Base-by-base conservation (phyloP, 2,888 invertebrate species). In the Macaria notata region DNA sequence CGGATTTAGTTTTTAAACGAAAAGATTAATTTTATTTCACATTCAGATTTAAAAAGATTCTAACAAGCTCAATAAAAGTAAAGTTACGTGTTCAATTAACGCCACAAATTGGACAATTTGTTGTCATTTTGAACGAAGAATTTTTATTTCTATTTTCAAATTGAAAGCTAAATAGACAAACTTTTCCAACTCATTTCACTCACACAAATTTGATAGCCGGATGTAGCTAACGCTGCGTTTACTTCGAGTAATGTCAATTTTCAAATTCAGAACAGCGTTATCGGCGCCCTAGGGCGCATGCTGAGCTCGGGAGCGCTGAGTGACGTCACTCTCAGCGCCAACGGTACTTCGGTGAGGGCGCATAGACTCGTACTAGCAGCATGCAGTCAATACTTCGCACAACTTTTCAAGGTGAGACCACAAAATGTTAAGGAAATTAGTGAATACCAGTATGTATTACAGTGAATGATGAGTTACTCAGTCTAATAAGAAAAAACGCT, bases 351-450 rank as follows among this genome's bases (percentile, higher is more conserved):
- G n/a, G 92, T 98, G 66, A 95, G 95, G 72, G 98, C 97, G 1
- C 98, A 98, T 84, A 94, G 95, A 73, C 94, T 98, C 51, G 96
- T 98, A 50, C 90, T 98, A 56, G 97, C 97, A 31, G 96, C 97
- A 64, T 97, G 98, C 88, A 97, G 97, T 85, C 95, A 95, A 68
- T 98, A 98, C 88, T 98, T 98, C 84, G 95, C 96, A 72, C 96
- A 97, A 75, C 91, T 97, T 63, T 97, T 97, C 89, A 95, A 95
- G 94, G 96, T 95, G 84, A n/a, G n/a, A 39, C 8, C 29, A 42
- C 19, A 19, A 19, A 19, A 19, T 19, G 19, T 19, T 19, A 19
- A 19, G 19, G 19, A 19, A 19, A 19, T 19, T 19, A 19, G 19
- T 2, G 19, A 19, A 19, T 19, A 19, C 19, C 19, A 19, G 19